Conservation (phyloP, 2,113 vertebrate genomes). For the Eulemur rufifrons region DNA sequence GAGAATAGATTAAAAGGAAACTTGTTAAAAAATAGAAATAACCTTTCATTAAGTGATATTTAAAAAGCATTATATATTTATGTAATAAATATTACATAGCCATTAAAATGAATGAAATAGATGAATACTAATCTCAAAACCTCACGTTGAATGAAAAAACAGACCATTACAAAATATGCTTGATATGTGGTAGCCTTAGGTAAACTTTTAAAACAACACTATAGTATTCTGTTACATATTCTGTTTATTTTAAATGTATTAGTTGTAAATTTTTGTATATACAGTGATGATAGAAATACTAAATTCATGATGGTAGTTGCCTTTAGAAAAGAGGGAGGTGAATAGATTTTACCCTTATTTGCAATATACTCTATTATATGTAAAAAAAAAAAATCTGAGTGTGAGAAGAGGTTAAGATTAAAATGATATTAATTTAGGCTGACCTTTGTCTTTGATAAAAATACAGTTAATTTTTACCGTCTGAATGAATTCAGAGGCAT, state of each 20-base stretch:
- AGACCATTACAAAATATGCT: neutral
- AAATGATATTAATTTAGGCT: neutral
- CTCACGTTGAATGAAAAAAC: neutral
- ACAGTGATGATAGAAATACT: neutral
- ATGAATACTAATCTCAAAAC: neutral
- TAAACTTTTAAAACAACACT: neutral
- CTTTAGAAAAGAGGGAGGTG: neutral
- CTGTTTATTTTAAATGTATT: neutral
- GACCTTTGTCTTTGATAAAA: neutral
- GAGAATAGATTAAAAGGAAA: neutral
- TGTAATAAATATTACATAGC: neutral
- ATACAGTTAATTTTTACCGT: neutral
- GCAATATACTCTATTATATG: neutral
- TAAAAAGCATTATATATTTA: neutral
- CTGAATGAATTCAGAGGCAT: neutral
- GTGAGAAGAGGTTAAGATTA: neutral
- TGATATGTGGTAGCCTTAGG: neutral
- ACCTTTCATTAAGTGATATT: neutral
- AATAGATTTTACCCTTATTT: neutral
- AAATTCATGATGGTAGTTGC: neutral
- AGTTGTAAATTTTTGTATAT: neutral
- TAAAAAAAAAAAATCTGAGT: neutral
- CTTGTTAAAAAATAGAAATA: neutral
- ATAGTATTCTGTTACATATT: neutral
- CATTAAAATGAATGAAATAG: neutral